Evolutionary conservation across 2,888 invertebrate species (phyloP), one percentile per base, ranked within the genome.

Genomic region (Cremastobaeus sp.): DNA sequence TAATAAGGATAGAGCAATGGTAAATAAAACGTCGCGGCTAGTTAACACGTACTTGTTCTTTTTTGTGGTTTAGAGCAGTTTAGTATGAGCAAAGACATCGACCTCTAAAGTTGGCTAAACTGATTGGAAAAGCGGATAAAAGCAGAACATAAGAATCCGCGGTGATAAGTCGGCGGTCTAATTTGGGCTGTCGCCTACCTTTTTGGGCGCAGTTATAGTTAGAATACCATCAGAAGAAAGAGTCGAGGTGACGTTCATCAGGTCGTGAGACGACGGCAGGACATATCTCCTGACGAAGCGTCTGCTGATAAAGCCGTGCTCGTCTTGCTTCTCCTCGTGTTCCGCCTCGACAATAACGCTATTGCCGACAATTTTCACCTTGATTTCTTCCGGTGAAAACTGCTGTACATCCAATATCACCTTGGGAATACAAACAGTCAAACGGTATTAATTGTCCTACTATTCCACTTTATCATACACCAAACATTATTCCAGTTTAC

Each of bases 251-350:
- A 90, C 84, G 45, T 84, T 83, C 39, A 83, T 83, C 14, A 88
- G 83, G 65, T 89, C 88, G 77, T 89, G 88, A 72, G 87, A 87
- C 71, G 87, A 77, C 17, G 90, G 90, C 64, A 90, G 77, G 69
- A 88, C 83, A 81, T 89, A 90, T 77, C 89, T 85, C 41, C 90
- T 84, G 43, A 87, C 86, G 78, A 89, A 89, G 79, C 89, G 89
- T 64, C 89, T 82, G 74, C 88, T 88, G 76, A 90, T 86, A 78
- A 83, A 88, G 18, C 89, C 89, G 84, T 89, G 89, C 73, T 89
- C 89, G 78, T 90, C 90, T 69, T 85, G 85, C 76, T 83, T 87
- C 78, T 90, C 89, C 76, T 89, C 89, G 82, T 90, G 90, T 77
- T 88, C 89, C 52, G 89, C 89, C 74, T 89, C 89, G 35, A 90